Conservation (phyloP, 1,140 invertebrate genomes). For the Leguminivora glycinivorella region DNA sequence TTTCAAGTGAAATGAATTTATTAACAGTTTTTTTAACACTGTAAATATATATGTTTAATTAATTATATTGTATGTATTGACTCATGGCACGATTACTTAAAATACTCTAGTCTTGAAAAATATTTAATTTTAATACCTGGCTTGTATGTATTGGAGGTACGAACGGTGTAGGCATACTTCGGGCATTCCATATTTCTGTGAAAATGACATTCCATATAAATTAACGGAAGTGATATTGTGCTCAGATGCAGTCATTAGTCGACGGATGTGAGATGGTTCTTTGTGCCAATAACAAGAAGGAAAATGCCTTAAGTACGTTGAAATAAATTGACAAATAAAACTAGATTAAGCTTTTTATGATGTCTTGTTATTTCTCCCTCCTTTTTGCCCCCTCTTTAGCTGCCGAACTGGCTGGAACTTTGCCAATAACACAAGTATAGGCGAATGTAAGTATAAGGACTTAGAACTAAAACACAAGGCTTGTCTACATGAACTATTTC, state of each 20-base stretch:
- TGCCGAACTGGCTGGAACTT: background rate
- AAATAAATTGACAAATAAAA: slow-evolving; percentile 73
- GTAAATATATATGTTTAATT: slow-evolving; percentile 44
- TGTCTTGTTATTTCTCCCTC: slow-evolving; percentile 52
- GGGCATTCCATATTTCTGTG: slow-evolving; percentile 59
- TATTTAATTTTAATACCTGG: slow-evolving; percentile 64
- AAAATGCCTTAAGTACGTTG: slow-evolving; percentile 75
- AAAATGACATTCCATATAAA: slow-evolving; percentile 61
- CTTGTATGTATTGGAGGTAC: slow-evolving; percentile 42
- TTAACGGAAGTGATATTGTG: slow-evolving; percentile 55
- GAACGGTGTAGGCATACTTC: slow-evolving; percentile 42
- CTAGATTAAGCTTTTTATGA: slow-evolving; percentile 73
- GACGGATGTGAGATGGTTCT: slow-evolving; percentile 57
- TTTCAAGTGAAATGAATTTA: slow-evolving; percentile 39
- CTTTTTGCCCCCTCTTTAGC: background rate
- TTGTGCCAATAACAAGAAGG: slow-evolving; percentile 72
- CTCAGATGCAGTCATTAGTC: slow-evolving; percentile 47
- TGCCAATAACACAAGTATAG: background rate
- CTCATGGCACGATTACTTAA: slow-evolving; percentile 73
- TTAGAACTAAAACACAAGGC: too few species aligned
- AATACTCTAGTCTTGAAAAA: slow-evolving; percentile 74
- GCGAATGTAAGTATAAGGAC: too few species aligned
- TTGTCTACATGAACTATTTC: too few species aligned
- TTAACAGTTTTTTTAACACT: slow-evolving; percentile 18
- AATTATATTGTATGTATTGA: slow-evolving; percentile 33